Conservation (phyloP, 2,113 vertebrate genomes). For the Rhinogobius similis region DNA sequence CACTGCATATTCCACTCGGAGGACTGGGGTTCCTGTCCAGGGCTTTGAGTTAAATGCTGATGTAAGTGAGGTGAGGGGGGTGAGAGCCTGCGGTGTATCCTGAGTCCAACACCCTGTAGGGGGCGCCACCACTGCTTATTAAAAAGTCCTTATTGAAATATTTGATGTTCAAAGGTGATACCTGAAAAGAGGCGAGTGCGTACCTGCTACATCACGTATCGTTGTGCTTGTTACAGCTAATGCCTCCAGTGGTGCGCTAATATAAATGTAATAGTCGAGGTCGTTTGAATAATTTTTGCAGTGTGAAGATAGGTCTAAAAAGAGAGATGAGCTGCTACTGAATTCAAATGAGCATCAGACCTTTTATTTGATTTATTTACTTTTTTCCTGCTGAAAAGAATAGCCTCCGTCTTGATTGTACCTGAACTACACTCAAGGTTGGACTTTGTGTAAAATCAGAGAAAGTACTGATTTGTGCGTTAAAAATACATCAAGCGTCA, state of each 20-base stretch:
- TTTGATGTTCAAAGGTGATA: constrained; percentile 68
- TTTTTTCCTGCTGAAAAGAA: constrained; percentile 8
- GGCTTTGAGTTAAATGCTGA: constrained; percentile 47
- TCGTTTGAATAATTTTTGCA: constrained; percentile 71
- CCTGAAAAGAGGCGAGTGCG: constrained; percentile 57
- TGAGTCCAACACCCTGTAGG: constrained; percentile 38
- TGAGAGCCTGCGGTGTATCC: constrained; percentile 27
- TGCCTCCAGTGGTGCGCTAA: constrained; percentile 64
- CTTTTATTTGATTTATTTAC: constrained; percentile 51
- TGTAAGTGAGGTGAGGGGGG: constrained; percentile 45
- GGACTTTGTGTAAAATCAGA: constrained; percentile 12
- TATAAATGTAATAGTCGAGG: constrained; percentile 57
- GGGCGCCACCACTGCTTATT: constrained; percentile 55
- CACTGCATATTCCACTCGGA: constrained; percentile 50
- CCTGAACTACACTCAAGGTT: no score
- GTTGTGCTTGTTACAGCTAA: constrained; percentile 64
- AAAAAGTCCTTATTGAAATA: constrained; percentile 40
- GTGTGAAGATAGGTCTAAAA: constrained; percentile 45
- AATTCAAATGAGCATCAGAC: constrained; percentile 45
- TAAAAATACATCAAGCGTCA: no score
- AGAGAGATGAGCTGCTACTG: constrained; percentile 19
- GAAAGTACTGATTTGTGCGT: no score
- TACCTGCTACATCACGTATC: constrained; percentile 53
- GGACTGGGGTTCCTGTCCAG: constrained; percentile 34
- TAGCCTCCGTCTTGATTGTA: no score